A percentile compares a stretch with the other conserved stretches of the same genome.
Evolutionary conservation across 1,140 invertebrate species (phyloP).

Genomic region (Sycophaga agraensis): DNA sequence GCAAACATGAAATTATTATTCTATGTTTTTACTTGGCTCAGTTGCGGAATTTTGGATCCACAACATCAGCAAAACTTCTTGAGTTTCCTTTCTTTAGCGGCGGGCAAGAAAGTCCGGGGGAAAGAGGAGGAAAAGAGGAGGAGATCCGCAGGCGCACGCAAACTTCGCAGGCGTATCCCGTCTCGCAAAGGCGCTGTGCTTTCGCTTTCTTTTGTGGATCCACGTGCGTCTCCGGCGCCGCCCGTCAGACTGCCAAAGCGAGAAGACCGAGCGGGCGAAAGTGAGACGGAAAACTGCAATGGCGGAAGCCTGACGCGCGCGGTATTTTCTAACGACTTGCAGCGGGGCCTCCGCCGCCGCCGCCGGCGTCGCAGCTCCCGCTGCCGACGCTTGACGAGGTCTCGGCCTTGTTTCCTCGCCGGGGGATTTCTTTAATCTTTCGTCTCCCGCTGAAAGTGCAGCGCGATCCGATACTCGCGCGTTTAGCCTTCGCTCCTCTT

Average conservation of each 20-base stretch:
- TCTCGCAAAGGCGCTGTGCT: not conserved
- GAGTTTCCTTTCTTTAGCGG: slow-evolving; percentile 19
- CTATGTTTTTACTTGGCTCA: too few relatives aligned
- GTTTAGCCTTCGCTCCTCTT: too few relatives aligned
- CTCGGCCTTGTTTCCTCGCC: not conserved
- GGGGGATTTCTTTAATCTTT: not conserved
- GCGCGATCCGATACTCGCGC: not conserved
- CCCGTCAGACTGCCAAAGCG: not conserved
- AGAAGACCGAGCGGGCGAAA: not conserved
- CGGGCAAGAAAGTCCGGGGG: not conserved
- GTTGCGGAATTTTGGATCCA: slow-evolving; percentile 29
- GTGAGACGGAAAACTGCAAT: not conserved
- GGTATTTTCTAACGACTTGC: not conserved
- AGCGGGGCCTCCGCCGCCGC: too few relatives aligned
- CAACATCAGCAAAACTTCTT: slow-evolving; percentile 11
- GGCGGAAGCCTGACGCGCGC: not conserved
- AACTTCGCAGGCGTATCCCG: not conserved
- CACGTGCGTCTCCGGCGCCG: not conserved
- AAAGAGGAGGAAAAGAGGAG: too few relatives aligned
- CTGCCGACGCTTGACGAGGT: too few relatives aligned
- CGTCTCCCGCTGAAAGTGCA: not conserved
- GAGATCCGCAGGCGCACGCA: too few relatives aligned
- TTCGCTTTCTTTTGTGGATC: not conserved
- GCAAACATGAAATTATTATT: too few relatives aligned
- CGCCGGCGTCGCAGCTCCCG: too few relatives aligned